A percentile compares a stretch with the other conserved stretches of the same genome.
These are phyloP conservation scores for Hydra vulgaris DNA, from an alignment of 30 jellyfish, hydroid and myxozoan genomes.

Conservation along the genomic window DNA sequence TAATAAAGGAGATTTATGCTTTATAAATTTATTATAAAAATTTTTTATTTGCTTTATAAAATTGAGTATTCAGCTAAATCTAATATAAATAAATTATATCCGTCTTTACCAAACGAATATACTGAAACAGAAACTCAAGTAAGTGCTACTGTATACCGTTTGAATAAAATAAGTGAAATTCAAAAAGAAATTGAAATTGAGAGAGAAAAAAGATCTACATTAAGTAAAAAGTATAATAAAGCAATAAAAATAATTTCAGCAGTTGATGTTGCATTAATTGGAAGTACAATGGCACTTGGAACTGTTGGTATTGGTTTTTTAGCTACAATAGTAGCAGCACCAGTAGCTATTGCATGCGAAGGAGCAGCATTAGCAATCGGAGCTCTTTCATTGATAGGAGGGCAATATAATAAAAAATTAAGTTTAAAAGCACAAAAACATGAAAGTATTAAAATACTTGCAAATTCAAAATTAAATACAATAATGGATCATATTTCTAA, in stretches of 20 bases:
- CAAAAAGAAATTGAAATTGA: not conserved
- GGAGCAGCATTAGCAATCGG: not conserved
- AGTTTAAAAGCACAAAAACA: conserved; percentile 8
- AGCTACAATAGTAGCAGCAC: not conserved
- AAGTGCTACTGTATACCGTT: not conserved
- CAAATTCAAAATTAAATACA: conserved; percentile 8
- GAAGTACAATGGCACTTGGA: not conserved
- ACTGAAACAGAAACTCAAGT: not conserved
- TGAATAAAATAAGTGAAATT: not conserved
- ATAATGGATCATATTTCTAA: not conserved
- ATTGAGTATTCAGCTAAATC: no score
- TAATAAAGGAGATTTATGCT: not conserved
- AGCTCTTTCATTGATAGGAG: not conserved
- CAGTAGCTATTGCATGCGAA: not conserved
- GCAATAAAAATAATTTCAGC: not conserved
- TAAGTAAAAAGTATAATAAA: not conserved
- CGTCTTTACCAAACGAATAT: not conserved
- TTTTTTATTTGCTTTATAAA: not conserved
- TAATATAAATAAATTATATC: not conserved
- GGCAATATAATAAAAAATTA: not conserved
- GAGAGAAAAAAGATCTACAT: not conserved
- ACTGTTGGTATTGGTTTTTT: not conserved
- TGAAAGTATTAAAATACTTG: not conserved
- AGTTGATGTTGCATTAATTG: not conserved
- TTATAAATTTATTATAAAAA: no score